A percentile compares a stretch with the other conserved stretches of the same genome.
Evolutionary conservation across 2,113 vertebrate species (phyloP).

Genomic region (Carassius auratus): DNA sequence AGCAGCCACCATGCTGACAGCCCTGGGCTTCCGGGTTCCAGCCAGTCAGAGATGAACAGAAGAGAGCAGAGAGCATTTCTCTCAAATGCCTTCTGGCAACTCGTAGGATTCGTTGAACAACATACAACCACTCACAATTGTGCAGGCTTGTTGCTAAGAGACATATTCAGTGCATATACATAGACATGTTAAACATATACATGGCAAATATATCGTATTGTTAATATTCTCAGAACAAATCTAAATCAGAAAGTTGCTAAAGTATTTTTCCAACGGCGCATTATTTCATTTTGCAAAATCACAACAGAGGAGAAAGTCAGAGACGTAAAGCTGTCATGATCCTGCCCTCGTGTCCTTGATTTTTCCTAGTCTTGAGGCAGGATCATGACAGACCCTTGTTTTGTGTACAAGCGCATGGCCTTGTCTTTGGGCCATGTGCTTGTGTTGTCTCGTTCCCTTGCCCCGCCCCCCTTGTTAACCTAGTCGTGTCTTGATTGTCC

Average conservation of each 20-base stretch:
- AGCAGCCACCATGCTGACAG: background rate
- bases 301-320: too few relatives aligned
- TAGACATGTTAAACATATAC: background rate
- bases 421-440: too few relatives aligned
- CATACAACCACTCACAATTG: background rate
- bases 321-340: too few relatives aligned
- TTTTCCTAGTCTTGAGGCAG: too few relatives aligned
- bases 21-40: too few relatives aligned
- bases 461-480: too few relatives aligned
- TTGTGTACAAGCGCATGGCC: too few relatives aligned
- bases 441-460: too few relatives aligned
- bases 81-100: slow-evolving; percentile 10
- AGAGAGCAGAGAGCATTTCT: background rate
- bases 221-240: too few relatives aligned
- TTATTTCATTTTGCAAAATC: background rate
- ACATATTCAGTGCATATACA: background rate
- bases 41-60: background rate
- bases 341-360: too few relatives aligned
- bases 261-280: background rate
- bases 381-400: too few relatives aligned
- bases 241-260: background rate
- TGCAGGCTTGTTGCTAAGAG: background rate
- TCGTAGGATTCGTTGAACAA: background rate
- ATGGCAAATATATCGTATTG: background rate
- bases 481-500: too few relatives aligned